Conservation (phyloP, 2,888 invertebrate genomes). For the Mimachlamys varia region DNA sequence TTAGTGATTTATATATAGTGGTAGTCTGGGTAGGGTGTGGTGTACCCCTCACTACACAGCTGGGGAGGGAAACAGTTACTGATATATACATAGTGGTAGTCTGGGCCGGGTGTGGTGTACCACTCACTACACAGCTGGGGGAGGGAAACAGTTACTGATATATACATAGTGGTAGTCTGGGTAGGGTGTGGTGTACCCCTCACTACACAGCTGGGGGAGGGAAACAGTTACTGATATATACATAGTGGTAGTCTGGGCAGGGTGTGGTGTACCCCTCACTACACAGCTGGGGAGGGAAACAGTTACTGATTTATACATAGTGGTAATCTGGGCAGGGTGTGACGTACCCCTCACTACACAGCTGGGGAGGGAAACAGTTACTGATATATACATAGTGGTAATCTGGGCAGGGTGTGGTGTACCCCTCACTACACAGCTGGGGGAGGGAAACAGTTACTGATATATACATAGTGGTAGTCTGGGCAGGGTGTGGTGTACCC, state of each 20-base stretch:
- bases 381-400: conserved; percentile 53
- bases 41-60: conserved; percentile 66
- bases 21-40: conserved; percentile 60
- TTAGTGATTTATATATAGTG: too few species aligned
- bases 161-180: conserved; percentile 55
- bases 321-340: conserved; percentile 60
- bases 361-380: conserved; percentile 44
- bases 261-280: conserved; percentile 65
- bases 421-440: conserved; percentile 55
- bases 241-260: conserved; percentile 51
- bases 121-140: conserved; percentile 64
- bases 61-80: conserved; percentile 27
- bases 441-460: too few species aligned
- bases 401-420: conserved; percentile 63
- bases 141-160: neutral
- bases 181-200: conserved; percentile 68
- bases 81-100: conserved; percentile 53
- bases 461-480: conserved; percentile 59
- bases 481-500: conserved; percentile 69
- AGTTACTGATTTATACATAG: conserved; percentile 46
- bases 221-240: neutral
- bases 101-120: conserved; percentile 62
- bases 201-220: conserved; percentile 56
- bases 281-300: conserved; percentile 54
- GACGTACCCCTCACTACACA: conserved; percentile 65